Evolutionary conservation across 2,888 invertebrate genomes (phyloP).

Genomic region (Aproaerema taeniolella): DNA sequence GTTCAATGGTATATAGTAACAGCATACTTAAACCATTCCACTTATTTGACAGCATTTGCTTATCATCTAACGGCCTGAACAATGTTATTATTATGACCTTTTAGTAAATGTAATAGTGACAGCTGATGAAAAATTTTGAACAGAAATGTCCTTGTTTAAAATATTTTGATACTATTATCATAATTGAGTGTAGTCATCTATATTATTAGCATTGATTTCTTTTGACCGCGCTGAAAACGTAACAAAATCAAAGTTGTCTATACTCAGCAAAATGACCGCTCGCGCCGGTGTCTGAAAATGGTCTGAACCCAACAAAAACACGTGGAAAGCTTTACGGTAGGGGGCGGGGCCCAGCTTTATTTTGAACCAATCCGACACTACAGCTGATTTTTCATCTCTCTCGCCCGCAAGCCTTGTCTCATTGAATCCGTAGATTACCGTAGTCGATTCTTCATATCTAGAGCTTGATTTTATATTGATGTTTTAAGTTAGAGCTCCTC

Average conservation of each 20-base stretch:
- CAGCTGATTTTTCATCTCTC: conserved; percentile 23
- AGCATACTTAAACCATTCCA: too few species aligned
- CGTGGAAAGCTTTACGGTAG: conserved; percentile 37
- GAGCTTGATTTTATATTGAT: conserved; percentile 58
- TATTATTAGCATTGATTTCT: too few species aligned
- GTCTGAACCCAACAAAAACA: conserved; percentile 60
- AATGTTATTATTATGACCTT: too few species aligned
- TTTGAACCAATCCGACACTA: conserved; percentile 33
- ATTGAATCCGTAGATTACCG: conserved; percentile 49
- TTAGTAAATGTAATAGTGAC: too few species aligned
- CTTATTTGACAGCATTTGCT: too few species aligned
- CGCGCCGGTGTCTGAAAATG: conserved; percentile 33
- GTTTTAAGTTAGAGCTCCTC: conserved; percentile 45
- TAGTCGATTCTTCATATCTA: conserved; percentile 62
- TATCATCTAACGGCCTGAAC: too few species aligned
- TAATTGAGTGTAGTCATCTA: too few species aligned
- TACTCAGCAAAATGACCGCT: conserved; percentile 33
- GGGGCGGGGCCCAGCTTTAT: conserved; percentile 36
- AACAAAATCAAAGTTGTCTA: conserved; percentile 35
- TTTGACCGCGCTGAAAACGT: conserved; percentile 2
- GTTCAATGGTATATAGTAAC: too few species aligned
- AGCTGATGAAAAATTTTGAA: too few species aligned
- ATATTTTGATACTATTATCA: too few species aligned
- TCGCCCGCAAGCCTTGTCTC: conserved; percentile 28
- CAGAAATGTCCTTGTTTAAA: too few species aligned